Evolutionary conservation across 2,113 vertebrate species (phyloP).

Genomic region (Aptenodytes forsteri): DNA sequence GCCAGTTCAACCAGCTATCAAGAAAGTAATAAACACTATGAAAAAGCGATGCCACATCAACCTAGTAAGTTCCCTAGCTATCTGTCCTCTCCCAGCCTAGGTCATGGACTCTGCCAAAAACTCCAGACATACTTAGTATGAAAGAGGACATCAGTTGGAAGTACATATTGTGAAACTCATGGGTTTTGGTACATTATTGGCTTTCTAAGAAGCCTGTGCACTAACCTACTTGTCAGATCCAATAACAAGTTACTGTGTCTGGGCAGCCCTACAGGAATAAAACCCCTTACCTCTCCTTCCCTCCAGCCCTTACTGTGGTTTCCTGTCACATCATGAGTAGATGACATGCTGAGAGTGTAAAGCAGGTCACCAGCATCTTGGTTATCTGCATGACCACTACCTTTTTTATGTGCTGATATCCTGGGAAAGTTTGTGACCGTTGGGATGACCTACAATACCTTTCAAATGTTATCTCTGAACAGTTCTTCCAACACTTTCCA

Average conservation of each 20-base stretch:
- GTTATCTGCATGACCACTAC: not conserved
- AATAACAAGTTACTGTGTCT: not conserved
- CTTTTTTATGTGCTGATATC: not conserved
- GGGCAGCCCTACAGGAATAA: not conserved
- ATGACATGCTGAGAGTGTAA: not conserved
- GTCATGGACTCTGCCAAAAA: not conserved
- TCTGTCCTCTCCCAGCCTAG: not conserved
- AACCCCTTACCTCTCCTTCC: not conserved
- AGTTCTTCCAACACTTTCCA: not conserved
- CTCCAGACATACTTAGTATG: not conserved
- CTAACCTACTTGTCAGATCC: not conserved
- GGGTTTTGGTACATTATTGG: not conserved
- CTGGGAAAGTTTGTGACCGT: not conserved
- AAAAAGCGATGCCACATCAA: not conserved
- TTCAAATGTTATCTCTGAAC: not conserved
- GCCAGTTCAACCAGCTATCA: not conserved
- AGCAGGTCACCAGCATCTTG: not conserved
- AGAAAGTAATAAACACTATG: not conserved
- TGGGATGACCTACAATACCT: not conserved
- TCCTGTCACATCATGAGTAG: not conserved
- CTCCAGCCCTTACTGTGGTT: not conserved
- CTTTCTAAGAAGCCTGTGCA: not conserved
- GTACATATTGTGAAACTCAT: not conserved
- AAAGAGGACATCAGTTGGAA: not conserved
- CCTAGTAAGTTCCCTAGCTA: not conserved